These are phyloP conservation scores for Caenorhabditis plicata DNA, from an alignment of 2,888 invertebrate genomes.

Conservation along the genomic window DNA sequence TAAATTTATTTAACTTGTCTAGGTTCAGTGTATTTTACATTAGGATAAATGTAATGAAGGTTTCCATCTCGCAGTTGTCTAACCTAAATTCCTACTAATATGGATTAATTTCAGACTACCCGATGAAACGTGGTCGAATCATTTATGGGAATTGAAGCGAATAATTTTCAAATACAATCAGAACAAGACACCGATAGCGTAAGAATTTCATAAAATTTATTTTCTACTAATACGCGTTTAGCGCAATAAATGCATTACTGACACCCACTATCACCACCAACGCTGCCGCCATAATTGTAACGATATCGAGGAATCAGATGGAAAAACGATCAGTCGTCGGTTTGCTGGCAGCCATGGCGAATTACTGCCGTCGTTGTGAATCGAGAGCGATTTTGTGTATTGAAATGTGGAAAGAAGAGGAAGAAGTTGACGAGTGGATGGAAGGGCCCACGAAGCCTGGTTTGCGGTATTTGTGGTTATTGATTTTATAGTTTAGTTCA, in stretches of 20 bases:
- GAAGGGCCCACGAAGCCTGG: slow-evolving; percentile 6
- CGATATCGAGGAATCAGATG: slow-evolving; percentile 1
- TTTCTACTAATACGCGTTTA: too few relatives aligned
- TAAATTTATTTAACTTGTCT: too few relatives aligned
- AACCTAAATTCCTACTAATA: too few relatives aligned
- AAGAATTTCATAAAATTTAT: too few relatives aligned
- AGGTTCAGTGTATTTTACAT: too few relatives aligned
- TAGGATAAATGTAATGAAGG: too few relatives aligned
- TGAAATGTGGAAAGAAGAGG: slow-evolving; percentile 6
- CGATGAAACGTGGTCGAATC: slow-evolving; percentile 11
- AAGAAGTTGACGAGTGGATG: background rate
- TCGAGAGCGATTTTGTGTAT: slow-evolving; percentile 15
- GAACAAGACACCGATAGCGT: slow-evolving; percentile 6
- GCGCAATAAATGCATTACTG: slow-evolving; percentile 5
- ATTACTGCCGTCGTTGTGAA: slow-evolving; percentile 15
- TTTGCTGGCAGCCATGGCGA: slow-evolving; percentile 17
- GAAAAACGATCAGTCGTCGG: slow-evolving; percentile 11
- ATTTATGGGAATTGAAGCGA: slow-evolving; percentile 8
- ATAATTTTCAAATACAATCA: slow-evolving; percentile 14
- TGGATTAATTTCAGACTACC: slow-evolving; percentile 17
- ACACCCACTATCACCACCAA: slow-evolving; percentile 4
- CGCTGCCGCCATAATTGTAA: slow-evolving; percentile 22
- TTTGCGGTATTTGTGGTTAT: too few relatives aligned
- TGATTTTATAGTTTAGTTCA: too few relatives aligned
- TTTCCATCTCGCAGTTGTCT: too few relatives aligned